Percentiles rank a stretch among this genome's conserved stretches.
Conservation (phyloP, 1,140 invertebrate genomes). For the Psilanteris sp. region DNA sequence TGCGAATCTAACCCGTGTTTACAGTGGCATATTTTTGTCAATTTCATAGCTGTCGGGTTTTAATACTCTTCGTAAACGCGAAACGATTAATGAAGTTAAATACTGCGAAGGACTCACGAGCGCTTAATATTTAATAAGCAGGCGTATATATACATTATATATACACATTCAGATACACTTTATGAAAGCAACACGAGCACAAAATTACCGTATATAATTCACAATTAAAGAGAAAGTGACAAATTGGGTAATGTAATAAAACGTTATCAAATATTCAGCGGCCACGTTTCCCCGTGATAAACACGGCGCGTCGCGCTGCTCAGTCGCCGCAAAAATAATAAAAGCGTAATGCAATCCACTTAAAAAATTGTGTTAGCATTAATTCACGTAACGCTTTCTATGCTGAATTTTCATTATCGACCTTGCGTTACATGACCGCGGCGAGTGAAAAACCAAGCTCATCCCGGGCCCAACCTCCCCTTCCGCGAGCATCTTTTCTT, state of each 20-base stretch:
- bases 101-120: slow-evolving; percentile 19
- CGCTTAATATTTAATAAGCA: slow-evolving; percentile 30
- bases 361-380: slow-evolving; percentile 43
- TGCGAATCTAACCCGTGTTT: neutral
- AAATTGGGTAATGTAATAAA: slow-evolving; percentile 47
- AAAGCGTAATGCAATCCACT: slow-evolving; percentile 37
- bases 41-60: slow-evolving; percentile 13
- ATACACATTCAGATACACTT: slow-evolving; percentile 12
- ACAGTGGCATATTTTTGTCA: slow-evolving; percentile 10
- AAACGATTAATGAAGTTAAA: slow-evolving; percentile 37
- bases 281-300: slow-evolving; percentile 38
- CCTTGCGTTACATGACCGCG: slow-evolving; percentile 11
- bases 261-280: slow-evolving; percentile 49
- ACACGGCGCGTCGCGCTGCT: slow-evolving; percentile 3
- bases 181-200: slow-evolving; percentile 30
- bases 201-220: slow-evolving; percentile 41
- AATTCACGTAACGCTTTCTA: slow-evolving; percentile 38
- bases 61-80: slow-evolving; percentile 22
- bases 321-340: slow-evolving; percentile 38
- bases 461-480: neutral
- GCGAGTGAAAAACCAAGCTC: slow-evolving; percentile 14
- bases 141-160: no score
- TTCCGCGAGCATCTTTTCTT: neutral
- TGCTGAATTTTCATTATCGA: slow-evolving; percentile 32
- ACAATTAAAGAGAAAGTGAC: slow-evolving; percentile 50